Conservation (phyloP, 2,888 invertebrate genomes). For the Clepsis dumicolana region DNA sequence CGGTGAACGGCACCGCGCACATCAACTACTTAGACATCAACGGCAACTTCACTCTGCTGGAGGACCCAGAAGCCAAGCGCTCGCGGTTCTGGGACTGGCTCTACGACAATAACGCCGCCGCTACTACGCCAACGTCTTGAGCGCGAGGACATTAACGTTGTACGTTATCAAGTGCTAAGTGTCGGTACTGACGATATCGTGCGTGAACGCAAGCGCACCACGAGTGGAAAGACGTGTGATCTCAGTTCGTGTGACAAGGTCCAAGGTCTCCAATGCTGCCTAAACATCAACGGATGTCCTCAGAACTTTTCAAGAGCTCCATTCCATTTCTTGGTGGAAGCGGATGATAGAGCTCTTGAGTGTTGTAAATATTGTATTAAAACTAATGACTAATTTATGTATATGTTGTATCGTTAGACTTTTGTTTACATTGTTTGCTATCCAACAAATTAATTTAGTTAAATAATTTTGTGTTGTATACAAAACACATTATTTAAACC, state of each 20-base stretch:
- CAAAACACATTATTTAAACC: conserved; percentile 27
- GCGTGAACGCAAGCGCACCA: conserved; percentile 23
- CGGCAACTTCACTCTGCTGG: conserved; percentile 78
- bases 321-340: conserved; percentile 47
- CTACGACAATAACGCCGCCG: conserved; percentile 65
- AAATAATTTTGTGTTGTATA: conserved; percentile 18
- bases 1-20: conserved; percentile 72
- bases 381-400: conserved; percentile 32
- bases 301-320: conserved; percentile 37
- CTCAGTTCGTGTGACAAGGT: conserved; percentile 37
- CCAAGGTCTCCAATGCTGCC: conserved; percentile 21
- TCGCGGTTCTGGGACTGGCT: conserved; percentile 86
- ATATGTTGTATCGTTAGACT: conserved; percentile 14
- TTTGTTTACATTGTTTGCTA: conserved; percentile 30
- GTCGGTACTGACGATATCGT: conserved; percentile 17
- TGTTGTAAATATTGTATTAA: conserved; percentile 42
- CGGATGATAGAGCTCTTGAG: conserved; percentile 42
- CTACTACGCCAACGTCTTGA: conserved; percentile 41
- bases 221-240: conserved; percentile 33
- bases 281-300: conserved; percentile 20
- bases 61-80: conserved; percentile 83
- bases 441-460: conserved; percentile 30
- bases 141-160: neutral
- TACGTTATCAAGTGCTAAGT: conserved; percentile 36
- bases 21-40: conserved; percentile 84